Conservation (phyloP, 2,797 vertebrate species). For the Chelon labrosus region DNA sequence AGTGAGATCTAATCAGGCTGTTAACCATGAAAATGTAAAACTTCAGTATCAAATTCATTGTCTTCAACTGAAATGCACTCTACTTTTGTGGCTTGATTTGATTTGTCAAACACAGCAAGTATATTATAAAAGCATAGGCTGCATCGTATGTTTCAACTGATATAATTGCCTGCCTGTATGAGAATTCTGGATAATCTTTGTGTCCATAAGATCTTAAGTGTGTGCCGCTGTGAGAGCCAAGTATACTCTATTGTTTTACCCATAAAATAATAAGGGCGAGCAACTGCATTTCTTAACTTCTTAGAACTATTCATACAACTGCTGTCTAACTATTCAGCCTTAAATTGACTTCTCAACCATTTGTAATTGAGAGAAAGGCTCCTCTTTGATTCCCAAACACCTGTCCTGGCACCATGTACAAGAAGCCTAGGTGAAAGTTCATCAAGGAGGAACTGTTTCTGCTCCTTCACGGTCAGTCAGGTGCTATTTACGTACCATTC, state of each 20-base stretch:
- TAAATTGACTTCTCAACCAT: too few species aligned
- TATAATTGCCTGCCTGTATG: slow-evolving; percentile 1
- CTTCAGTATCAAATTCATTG: slow-evolving; percentile 30
- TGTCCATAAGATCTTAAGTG: neutral
- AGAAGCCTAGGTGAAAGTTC: too few species aligned
- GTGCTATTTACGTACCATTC: too few species aligned
- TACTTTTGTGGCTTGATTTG: neutral
- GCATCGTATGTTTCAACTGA: neutral
- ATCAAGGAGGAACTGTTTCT: too few species aligned
- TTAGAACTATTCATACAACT: neutral
- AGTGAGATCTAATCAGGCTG: slow-evolving; percentile 40
- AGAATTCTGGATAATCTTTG: neutral
- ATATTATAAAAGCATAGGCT: neutral
- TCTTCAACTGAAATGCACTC: slow-evolving; percentile 25
- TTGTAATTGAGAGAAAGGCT: too few species aligned
- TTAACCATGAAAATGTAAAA: slow-evolving; percentile 14
- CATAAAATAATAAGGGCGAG: neutral
- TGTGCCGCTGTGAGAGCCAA: neutral
- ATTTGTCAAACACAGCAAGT: neutral
- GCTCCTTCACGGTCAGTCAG: too few species aligned
- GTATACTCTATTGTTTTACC: neutral
- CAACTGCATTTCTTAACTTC: neutral
- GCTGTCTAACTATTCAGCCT: too few species aligned
- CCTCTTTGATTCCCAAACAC: too few species aligned
- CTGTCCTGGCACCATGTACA: too few species aligned